A percentile compares a stretch with the other conserved stretches of the same genome.
phyloP scores from a whole-genome alignment of 2,888 invertebrate species.

The Mayetiola destructor region DNA sequence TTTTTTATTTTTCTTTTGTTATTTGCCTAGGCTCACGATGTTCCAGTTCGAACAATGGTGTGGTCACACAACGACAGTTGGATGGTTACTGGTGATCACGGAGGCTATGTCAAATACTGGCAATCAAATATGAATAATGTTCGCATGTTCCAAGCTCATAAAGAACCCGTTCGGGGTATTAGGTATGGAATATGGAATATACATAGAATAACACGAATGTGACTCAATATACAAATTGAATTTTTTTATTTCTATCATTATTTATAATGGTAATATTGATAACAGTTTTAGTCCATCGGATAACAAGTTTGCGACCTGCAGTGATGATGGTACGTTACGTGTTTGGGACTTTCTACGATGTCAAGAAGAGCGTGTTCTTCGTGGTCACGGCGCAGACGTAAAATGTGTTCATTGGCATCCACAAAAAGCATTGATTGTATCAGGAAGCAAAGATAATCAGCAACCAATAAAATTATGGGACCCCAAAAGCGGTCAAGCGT shows the following conservation, averaged over 20 bases:
- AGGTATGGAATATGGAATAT: slow-evolving; percentile 60
- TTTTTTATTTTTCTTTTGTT: not conserved
- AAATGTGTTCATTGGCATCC: slow-evolving; percentile 99
- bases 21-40: slow-evolving; percentile 98
- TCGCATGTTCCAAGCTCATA: slow-evolving; percentile 99
- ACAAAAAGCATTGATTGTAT: slow-evolving; percentile 88
- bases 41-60: slow-evolving; percentile 96
- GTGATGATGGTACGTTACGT: slow-evolving; percentile 96
- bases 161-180: slow-evolving; percentile 97
- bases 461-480: slow-evolving; percentile 99
- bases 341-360: slow-evolving; percentile 98
- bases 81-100: slow-evolving; percentile 99
- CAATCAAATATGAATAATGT: slow-evolving; percentile 99
- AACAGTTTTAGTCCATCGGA: slow-evolving; percentile 96
- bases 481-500: slow-evolving; percentile 86
- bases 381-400: slow-evolving; percentile 93
- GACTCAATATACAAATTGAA: slow-evolving; percentile 18
- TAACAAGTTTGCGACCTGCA: slow-evolving; percentile 96
- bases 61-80: slow-evolving; percentile 99
- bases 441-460: slow-evolving; percentile 98
- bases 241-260: no score
- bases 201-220: slow-evolving; percentile 16
- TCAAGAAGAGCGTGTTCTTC: slow-evolving; percentile 84
- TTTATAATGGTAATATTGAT: slow-evolving; percentile 17
- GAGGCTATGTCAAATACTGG: slow-evolving; percentile 99